phyloP scores from a whole-genome alignment of 2,113 vertebrate species.

The Eptatretus burgeri region DNA sequence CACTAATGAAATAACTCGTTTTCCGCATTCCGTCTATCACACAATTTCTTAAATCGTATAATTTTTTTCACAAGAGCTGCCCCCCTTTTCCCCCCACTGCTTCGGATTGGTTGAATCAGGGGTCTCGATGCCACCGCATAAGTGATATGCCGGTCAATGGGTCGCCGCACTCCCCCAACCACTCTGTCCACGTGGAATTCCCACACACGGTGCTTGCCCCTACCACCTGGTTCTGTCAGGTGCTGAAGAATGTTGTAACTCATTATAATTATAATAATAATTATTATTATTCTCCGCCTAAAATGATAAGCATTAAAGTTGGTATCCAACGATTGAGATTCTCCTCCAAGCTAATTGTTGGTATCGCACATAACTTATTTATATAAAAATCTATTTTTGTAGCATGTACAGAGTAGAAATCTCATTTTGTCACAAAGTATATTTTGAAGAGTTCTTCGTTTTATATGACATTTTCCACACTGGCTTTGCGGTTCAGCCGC shows the following conservation, averaged over 20 bases:
- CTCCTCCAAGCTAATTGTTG: neutral
- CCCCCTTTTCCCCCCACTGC: too few relatives aligned
- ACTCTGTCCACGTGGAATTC: neutral
- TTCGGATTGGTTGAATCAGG: too few relatives aligned
- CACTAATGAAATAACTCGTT: too few relatives aligned
- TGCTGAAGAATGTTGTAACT: neutral
- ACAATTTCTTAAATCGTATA: too few relatives aligned
- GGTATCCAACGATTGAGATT: neutral
- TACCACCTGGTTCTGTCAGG: neutral
- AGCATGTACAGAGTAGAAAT: neutral
- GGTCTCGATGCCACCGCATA: too few relatives aligned
- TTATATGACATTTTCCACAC: neutral
- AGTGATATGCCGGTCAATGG: too few relatives aligned
- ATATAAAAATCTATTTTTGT: slow-evolving; percentile 6
- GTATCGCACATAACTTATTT: slow-evolving; percentile 5
- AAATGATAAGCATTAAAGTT: neutral
- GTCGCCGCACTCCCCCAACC: too few relatives aligned
- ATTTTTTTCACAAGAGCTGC: too few relatives aligned
- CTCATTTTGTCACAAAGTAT: slow-evolving; percentile 3
- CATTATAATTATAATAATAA: neutral
- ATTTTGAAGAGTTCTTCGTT: neutral
- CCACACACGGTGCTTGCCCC: neutral
- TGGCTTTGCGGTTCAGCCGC: neutral
- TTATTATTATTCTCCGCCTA: slow-evolving; percentile 1
- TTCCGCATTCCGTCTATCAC: too few relatives aligned